Conservation (phyloP, 2,888 invertebrate genomes). For the Acrocyrtus sp. region DNA sequence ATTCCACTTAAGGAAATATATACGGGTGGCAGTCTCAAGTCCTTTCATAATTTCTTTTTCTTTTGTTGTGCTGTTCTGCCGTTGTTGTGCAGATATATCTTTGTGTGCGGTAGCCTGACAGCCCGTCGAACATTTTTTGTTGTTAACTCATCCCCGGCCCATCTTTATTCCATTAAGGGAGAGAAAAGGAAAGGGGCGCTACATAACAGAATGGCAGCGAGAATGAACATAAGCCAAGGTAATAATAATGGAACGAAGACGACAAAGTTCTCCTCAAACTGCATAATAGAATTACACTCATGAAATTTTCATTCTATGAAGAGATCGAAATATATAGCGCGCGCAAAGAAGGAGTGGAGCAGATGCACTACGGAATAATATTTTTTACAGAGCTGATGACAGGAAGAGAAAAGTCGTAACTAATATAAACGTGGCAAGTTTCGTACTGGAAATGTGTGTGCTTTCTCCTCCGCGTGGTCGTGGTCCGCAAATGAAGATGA, state of each 20-base stretch:
- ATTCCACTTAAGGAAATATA: no score
- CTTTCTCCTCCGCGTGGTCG: neutral
- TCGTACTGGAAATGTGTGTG: neutral
- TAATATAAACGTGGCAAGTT: neutral
- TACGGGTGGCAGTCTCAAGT: no score
- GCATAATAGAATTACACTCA: constrained; percentile 36
- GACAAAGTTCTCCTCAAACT: constrained; percentile 25
- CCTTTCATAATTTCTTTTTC: neutral
- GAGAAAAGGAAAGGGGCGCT: neutral
- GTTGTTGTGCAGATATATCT: neutral
- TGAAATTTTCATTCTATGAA: constrained; percentile 28
- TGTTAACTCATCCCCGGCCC: constrained; percentile 15
- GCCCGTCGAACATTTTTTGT: no score
- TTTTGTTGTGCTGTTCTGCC: neutral
- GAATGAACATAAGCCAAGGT: constrained; percentile 9
- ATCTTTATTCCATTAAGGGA: constrained; percentile 36
- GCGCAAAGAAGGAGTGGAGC: neutral
- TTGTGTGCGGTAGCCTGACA: no score
- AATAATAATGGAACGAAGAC: neutral
- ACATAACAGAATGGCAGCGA: no score
- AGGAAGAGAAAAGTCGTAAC: neutral
- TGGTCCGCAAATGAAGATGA: neutral
- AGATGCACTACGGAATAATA: neutral
- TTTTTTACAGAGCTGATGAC: neutral
- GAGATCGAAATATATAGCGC: neutral